Evolutionary conservation across 2,888 invertebrate species (phyloP), one percentile per base, ranked within the genome.

Genomic region (Cryptus viduatorius): DNA sequence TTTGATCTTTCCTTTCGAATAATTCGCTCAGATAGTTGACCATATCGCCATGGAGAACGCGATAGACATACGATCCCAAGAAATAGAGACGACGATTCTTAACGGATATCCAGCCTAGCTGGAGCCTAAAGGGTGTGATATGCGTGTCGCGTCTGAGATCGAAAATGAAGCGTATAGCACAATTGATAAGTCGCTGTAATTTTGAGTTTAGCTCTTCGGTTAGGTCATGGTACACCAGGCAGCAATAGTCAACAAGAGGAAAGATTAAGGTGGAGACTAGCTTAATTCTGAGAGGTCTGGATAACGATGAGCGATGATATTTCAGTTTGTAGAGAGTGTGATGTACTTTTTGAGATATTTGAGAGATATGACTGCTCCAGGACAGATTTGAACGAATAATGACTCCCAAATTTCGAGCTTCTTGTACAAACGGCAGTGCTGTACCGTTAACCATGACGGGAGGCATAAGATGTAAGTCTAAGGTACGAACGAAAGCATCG

Each of bases 161-260:
- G 12, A 82, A 72, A 24, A 78, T 64, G n/a, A 83, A 83, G 0
- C 73, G 10, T 12, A 77, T 77, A 3, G 24, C 29, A 12, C 59
- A 14, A n/a, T 79, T 82, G 0, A 73, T 14, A 0, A 79, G 59
- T 2, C 37, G 44, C 12, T 71, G 56, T 3, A 82, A 65, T 3
- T 50, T 77, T 10, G 68, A 12, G 16, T 83, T 46, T 2, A 48
- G 31, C 1, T 68, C 64, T 1, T 29, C 48, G 1, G 77, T 53
- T 3, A 72, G 10, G 16, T 78, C 78, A 4, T 64, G 29, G 12
- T 72, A 82, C 3, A 61, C 69, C 24, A 50, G 42, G 44, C 79
- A 71, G n/a, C 72, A 82, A 29, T 82, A 78, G 14, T 82, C 78
- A 19, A 72, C n/a, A 16, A 42, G 14, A 0, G 78, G 72, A 1